Evolutionary conservation across 2,888 invertebrate genomes (phyloP), one percentile per base, ranked within the genome.

Genomic region (Macrosiphum euphorbiae): DNA sequence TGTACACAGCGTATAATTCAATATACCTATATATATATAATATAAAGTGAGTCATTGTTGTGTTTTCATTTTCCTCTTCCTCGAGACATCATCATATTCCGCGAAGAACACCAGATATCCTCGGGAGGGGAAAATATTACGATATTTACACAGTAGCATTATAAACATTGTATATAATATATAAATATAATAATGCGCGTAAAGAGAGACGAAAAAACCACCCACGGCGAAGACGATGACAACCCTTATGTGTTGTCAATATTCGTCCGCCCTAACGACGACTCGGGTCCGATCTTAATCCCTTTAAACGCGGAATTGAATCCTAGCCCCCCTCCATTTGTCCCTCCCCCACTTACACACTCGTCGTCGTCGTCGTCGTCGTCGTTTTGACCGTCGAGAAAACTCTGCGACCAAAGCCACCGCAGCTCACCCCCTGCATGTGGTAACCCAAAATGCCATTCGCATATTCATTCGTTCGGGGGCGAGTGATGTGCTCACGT

Each of bases 1-100:
- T 87, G 35, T 47, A n/a, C 90, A 35, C 90, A 13, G 11, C 44
- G 44, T 44, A 44, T 26, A 3, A n/a, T 41, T 26, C 10, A 26
- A 20, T 52, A 67, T 8, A 47, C n/a, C n/a, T n/a, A 50, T 35
- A 44, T 26, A 89, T 44, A 89, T 35, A 55, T 58, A 50, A 89
- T 41, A 58, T 58, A 52, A 4, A 52, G 55, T 84, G 92, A 92
- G 88, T 92, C 92, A 88, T 55, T 92, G 92, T 92, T 92, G 24
- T 84, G 55, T 78, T 89, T 89, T 92, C 52, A 41, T 88, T 67
- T 47, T 50, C 78, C n/a, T n/a, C n/a, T n/a, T n/a, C n/a, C 52
- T 44, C 47, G 58, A 61, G 50, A 50, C 50, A 50, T 13, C 50
- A 78, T 78, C 50, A 50, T 55, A 55, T 89, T 28, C 44, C 92